phyloP scores from a whole-genome alignment of 2,888 invertebrate species.

The Antitype chi region DNA sequence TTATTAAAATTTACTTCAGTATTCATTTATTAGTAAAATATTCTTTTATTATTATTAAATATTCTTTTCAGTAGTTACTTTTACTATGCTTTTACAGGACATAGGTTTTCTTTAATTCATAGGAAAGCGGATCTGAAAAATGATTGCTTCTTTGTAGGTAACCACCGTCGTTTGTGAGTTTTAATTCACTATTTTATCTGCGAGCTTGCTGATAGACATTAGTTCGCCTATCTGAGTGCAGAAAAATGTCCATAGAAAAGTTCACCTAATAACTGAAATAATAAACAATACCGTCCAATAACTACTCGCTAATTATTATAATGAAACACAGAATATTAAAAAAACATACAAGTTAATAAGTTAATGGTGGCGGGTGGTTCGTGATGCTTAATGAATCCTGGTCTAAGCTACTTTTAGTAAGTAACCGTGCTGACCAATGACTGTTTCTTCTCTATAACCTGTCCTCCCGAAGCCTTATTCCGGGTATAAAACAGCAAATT shows the following conservation, averaged over 20 bases:
- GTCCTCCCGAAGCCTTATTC: not conserved
- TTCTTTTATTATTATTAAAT: not conserved
- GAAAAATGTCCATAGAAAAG: not conserved
- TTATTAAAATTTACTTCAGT: not conserved
- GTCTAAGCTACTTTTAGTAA: not conserved
- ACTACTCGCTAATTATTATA: not conserved
- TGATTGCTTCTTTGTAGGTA: not conserved
- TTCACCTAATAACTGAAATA: not conserved
- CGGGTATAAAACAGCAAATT: not conserved
- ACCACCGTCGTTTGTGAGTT: not conserved
- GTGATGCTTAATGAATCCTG: not conserved
- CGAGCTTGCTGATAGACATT: not conserved
- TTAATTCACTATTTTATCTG: not conserved
- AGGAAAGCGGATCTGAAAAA: not conserved
- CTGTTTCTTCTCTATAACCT: not conserved
- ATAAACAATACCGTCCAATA: not conserved
- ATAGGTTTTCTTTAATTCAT: not conserved
- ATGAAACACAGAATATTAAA: not conserved
- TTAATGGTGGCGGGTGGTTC: no score
- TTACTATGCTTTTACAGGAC: not conserved
- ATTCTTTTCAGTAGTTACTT: not conserved
- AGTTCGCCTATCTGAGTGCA: not conserved
- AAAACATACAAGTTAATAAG: not conserved
- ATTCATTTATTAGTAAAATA: not conserved
- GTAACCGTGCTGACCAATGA: not conserved